These are phyloP conservation scores for Rhorus exstirpatorius DNA, from an alignment of 2,888 invertebrate species.

Conservation along the genomic window DNA sequence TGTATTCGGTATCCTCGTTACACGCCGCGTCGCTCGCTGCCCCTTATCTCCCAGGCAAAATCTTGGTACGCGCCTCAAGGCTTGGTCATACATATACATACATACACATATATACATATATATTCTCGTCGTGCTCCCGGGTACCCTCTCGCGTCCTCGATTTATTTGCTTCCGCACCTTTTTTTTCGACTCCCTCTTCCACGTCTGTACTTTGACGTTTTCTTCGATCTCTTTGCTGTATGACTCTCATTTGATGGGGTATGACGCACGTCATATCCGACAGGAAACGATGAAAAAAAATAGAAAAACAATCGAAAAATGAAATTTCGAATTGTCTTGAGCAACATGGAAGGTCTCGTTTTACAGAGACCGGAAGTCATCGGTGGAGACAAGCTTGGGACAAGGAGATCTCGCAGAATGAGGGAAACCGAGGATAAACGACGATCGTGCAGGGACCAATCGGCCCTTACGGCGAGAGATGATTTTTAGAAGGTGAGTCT, in stretches of 20 bases:
- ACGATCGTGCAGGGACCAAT: constrained; percentile 80
- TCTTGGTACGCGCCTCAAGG: constrained; percentile 51
- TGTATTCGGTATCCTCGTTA: constrained; percentile 51
- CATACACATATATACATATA: not conserved
- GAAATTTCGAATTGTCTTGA: constrained; percentile 34
- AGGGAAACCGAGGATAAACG: constrained; percentile 77
- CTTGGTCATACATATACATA: not conserved
- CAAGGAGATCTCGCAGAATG: constrained; percentile 77
- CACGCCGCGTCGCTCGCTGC: constrained; percentile 38
- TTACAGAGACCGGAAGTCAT: constrained; percentile 55
- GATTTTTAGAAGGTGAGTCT: constrained; percentile 85
- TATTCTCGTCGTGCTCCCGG: constrained; percentile 7
- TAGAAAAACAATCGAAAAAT: constrained; percentile 11
- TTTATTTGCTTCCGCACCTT: constrained; percentile 28
- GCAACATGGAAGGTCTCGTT: constrained; percentile 33
- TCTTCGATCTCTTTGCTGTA: constrained; percentile 9
- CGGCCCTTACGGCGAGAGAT: constrained; percentile 83
- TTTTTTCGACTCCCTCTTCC: not conserved
- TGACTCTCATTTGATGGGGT: too few relatives aligned
- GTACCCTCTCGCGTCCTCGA: constrained; percentile 31
- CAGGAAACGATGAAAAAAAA: not conserved
- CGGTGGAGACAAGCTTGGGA: constrained; percentile 68
- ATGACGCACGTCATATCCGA: not conserved
- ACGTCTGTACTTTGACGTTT: not conserved
- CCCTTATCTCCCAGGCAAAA: constrained; percentile 61